Evolutionary conservation across 2,888 invertebrate species (phyloP).

Genomic region (Eilema depressum): DNA sequence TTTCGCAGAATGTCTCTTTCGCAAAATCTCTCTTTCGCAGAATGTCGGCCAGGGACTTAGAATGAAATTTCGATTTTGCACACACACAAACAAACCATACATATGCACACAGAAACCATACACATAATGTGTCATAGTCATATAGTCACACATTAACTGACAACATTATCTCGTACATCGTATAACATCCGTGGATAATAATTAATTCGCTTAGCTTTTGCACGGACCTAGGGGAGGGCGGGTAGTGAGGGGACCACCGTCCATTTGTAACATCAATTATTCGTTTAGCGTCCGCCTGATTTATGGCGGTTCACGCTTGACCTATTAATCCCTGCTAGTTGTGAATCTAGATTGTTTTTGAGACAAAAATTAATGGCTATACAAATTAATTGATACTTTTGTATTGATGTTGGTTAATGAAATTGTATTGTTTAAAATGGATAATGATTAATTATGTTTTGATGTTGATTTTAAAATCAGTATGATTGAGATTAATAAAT

Average conservation of each 20-base stretch:
- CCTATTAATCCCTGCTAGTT: slow-evolving; percentile 67
- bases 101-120: not conserved
- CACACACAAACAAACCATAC: not conserved
- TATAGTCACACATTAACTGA: not conserved
- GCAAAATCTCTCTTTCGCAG: too few relatives aligned
- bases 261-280: slow-evolving; percentile 79
- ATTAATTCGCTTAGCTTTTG: slow-evolving; percentile 67
- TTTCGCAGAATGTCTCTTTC: too few relatives aligned
- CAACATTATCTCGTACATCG: slow-evolving; percentile 33
- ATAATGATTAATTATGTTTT: slow-evolving; percentile 7
- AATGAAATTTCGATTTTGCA: too few relatives aligned
- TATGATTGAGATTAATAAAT: not conserved
- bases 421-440: not conserved
- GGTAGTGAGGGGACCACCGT: slow-evolving; percentile 39
- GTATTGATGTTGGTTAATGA: slow-evolving; percentile 15
- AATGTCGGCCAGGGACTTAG: too few relatives aligned
- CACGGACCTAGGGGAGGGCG: slow-evolving; percentile 34
- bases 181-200: slow-evolving; percentile 54
- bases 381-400: slow-evolving; percentile 40
- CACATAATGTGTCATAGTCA: not conserved
- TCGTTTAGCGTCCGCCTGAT: slow-evolving; percentile 70
- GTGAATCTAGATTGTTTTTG: slow-evolving; percentile 53
- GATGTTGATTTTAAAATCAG: not conserved
- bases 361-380: slow-evolving; percentile 55
- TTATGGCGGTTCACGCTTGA: slow-evolving; percentile 63